Evolutionary conservation across 2,888 invertebrate genomes (phyloP).

Genomic region (Yponomeuta plumbellus): DNA sequence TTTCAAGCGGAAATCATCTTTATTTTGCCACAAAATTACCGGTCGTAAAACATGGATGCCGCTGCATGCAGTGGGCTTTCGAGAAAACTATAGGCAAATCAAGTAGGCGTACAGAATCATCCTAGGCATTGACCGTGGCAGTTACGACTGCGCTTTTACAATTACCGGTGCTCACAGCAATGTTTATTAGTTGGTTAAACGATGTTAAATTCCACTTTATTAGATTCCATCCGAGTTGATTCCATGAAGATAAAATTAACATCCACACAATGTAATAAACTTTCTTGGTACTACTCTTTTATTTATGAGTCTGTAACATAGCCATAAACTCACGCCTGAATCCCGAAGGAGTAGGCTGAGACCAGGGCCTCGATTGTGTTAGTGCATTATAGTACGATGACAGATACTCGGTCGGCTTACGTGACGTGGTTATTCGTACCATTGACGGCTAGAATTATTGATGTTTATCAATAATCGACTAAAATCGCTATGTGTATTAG

Average conservation of each 20-base stretch:
- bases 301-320: too few relatives aligned
- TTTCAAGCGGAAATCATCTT: conserved; percentile 31
- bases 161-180: conserved; percentile 9
- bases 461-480: too few relatives aligned
- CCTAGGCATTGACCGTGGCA: neutral
- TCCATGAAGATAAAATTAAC: neutral
- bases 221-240: neutral
- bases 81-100: conserved; percentile 1
- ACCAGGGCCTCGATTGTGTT: too few relatives aligned
- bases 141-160: neutral
- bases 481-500: too few relatives aligned
- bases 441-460: too few relatives aligned
- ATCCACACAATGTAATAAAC: neutral
- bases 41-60: conserved; percentile 37
- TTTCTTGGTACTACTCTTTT: neutral
- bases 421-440: too few relatives aligned
- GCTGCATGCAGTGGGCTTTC: conserved; percentile 14
- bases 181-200: conserved; percentile 11
- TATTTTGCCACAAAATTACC: conserved; percentile 41
- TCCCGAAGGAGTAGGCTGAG: too few relatives aligned
- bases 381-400: too few relatives aligned
- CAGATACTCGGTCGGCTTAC: too few relatives aligned
- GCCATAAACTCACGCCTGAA: too few relatives aligned
- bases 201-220: neutral
- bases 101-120: neutral